phyloP scores from a whole-genome alignment of 2,888 invertebrate genomes.

The Amiota mariae region DNA sequence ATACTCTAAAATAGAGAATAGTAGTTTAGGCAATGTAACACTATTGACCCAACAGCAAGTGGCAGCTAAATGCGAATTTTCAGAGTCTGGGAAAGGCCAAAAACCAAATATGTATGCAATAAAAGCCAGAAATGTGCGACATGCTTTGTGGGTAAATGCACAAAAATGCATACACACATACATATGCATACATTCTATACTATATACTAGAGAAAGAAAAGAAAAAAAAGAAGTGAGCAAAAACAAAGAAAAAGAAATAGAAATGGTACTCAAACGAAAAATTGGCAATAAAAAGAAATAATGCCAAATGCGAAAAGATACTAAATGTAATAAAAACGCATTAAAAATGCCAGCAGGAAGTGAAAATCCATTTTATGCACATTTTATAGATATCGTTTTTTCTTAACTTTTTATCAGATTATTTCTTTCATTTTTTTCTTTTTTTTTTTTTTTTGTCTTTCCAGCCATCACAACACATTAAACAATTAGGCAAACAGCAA shows the following conservation, averaged over 20 bases:
- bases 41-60: not conserved
- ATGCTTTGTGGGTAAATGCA: slow-evolving; percentile 10
- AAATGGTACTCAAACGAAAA: slow-evolving; percentile 46
- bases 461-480: slow-evolving; percentile 21
- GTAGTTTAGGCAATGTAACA: no score
- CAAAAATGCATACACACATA: slow-evolving; percentile 1
- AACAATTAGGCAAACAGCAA: slow-evolving; percentile 29
- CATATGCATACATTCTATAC: not conserved
- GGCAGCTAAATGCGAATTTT: not conserved
- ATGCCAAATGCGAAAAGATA: slow-evolving; percentile 53
- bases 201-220: slow-evolving; percentile 4
- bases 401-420: not conserved
- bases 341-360: slow-evolving; percentile 52
- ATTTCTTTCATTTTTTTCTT: not conserved
- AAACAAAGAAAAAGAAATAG: slow-evolving; percentile 44
- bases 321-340: slow-evolving; percentile 59
- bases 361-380: not conserved
- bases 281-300: slow-evolving; percentile 49
- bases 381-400: slow-evolving; percentile 17
- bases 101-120: slow-evolving; percentile 15
- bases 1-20: no score
- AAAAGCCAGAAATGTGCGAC: slow-evolving; percentile 28
- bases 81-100: not conserved
- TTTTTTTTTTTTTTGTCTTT: no score
- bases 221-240: slow-evolving; percentile 29